Conservation (phyloP, 2,888 invertebrate genomes). For the Sepiola atlantica region DNA sequence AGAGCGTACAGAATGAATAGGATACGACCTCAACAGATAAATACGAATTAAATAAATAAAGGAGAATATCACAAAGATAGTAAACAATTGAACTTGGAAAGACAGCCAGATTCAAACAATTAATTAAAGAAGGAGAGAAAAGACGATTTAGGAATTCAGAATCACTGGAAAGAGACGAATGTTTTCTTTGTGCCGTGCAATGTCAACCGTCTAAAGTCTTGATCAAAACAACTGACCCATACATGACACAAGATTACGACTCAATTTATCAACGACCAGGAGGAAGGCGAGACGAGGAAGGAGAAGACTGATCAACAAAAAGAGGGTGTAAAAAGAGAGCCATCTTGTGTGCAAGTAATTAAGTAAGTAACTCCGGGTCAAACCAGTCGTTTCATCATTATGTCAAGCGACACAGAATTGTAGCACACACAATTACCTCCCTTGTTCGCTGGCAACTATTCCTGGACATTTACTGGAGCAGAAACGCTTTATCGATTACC, state of each 20-base stretch:
- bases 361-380: constrained; percentile 8
- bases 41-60: too few relatives aligned
- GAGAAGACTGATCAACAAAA: background rate
- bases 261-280: background rate
- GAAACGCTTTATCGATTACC: background rate
- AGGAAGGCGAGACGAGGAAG: background rate
- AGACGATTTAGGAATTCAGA: background rate
- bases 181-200: background rate
- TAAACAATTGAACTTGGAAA: too few relatives aligned
- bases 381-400: constrained; percentile 32
- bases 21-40: too few relatives aligned
- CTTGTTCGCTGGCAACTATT: background rate
- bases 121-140: background rate
- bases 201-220: background rate
- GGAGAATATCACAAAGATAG: too few relatives aligned
- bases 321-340: background rate
- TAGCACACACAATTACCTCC: constrained; percentile 17
- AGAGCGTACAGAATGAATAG: too few relatives aligned
- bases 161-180: background rate
- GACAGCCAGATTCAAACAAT: background rate
- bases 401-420: background rate
- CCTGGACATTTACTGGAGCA: constrained; percentile 20
- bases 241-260: constrained; percentile 32
- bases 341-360: background rate
- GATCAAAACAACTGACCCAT: background rate